A percentile compares a stretch with the other conserved stretches of the same genome.
These are phyloP conservation scores for Spialia ferax DNA, from an alignment of 2,888 invertebrate genomes.

Conservation along the genomic window DNA sequence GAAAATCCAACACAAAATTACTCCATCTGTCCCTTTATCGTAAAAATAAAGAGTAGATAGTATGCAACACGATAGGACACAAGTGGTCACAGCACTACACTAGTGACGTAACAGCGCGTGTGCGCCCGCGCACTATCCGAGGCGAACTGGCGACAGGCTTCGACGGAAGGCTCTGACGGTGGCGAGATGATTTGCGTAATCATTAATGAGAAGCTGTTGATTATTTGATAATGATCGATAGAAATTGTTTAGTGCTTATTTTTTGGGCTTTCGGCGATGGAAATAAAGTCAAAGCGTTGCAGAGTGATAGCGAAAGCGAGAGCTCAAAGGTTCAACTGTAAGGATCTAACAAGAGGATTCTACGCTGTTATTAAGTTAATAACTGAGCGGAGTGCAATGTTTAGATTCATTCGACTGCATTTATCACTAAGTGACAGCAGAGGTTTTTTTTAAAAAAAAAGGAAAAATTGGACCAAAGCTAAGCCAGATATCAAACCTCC, in stretches of 20 bases:
- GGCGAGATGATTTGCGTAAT: conserved; percentile 48
- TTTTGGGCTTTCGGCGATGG: background rate
- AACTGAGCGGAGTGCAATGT: too few relatives aligned
- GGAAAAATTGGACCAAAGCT: too few relatives aligned
- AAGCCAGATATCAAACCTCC: background rate
- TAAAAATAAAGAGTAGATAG: conserved; percentile 76
- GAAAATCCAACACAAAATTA: conserved; percentile 56
- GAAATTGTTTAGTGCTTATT: background rate
- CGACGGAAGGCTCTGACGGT: conserved; percentile 49
- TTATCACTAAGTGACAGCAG: too few relatives aligned
- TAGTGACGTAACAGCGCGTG: conserved; percentile 55
- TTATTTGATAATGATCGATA: conserved; percentile 42
- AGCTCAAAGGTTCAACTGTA: too few relatives aligned
- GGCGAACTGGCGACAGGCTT: conserved; percentile 66
- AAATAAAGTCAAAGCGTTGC: background rate
- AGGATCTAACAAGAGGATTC: too few relatives aligned
- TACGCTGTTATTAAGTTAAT: too few relatives aligned
- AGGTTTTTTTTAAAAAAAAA: too few relatives aligned
- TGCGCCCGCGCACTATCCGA: conserved; percentile 72
- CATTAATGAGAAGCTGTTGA: conserved; percentile 32
- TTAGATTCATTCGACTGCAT: too few relatives aligned
- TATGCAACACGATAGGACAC: conserved; percentile 55
- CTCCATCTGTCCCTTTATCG: conserved; percentile 74
- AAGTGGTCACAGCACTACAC: conserved; percentile 59
- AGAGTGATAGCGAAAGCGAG: too few relatives aligned